Conservation (phyloP, 1,140 invertebrate genomes). For the Hydropsyche tenuis region DNA sequence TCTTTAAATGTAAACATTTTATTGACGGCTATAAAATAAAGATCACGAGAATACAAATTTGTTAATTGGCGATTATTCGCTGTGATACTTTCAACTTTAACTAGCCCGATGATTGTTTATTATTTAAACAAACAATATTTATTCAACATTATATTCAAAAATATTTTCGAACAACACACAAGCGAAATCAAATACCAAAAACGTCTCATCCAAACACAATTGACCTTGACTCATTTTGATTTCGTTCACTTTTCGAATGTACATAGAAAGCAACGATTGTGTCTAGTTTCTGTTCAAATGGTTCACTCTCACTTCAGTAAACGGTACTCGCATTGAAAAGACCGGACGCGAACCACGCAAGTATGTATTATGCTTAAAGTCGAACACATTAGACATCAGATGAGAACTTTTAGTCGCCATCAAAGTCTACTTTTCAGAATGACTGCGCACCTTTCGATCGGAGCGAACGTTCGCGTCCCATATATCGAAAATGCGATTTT, state of each 20-base stretch:
- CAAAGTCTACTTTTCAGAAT: conserved; percentile 16
- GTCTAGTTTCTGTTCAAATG: too few relatives aligned
- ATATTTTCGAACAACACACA: too few relatives aligned
- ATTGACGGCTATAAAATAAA: background rate
- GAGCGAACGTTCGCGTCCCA: background rate
- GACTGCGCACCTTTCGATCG: conserved; percentile 15
- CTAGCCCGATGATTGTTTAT: too few relatives aligned
- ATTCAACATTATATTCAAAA: too few relatives aligned
- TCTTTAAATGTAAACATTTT: background rate
- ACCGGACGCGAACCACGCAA: background rate
- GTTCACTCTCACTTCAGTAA: conserved; percentile 7
- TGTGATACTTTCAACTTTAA: too few relatives aligned
- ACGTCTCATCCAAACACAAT: too few relatives aligned
- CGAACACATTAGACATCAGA: background rate
- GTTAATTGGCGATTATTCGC: too few relatives aligned
- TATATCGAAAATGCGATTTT: conserved; percentile 1
- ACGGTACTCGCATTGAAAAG: background rate
- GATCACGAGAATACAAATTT: background rate
- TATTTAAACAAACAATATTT: too few relatives aligned
- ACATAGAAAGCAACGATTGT: too few relatives aligned
- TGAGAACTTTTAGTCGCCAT: background rate
- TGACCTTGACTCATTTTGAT: too few relatives aligned
- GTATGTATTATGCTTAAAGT: background rate
- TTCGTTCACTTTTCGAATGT: too few relatives aligned
- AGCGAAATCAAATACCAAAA: too few relatives aligned